Evolutionary conservation across 2,888 invertebrate species (phyloP), one percentile per base, ranked within the genome.

Genomic region (Volucella zonaria): DNA sequence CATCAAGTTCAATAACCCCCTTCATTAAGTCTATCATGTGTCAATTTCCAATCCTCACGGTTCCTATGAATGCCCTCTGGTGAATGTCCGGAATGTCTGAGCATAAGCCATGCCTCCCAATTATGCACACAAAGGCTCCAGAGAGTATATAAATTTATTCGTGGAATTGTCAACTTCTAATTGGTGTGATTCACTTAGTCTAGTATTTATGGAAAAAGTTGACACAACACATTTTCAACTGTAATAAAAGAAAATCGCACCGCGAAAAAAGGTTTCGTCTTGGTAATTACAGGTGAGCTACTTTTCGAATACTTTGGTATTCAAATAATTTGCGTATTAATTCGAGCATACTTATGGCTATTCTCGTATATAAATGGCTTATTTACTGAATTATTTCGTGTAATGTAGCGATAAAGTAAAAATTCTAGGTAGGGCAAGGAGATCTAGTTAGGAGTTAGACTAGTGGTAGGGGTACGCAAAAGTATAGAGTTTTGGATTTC

Each of bases 1-100:
- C 38, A 67, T 75, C 52, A 82, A 82, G 82, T 82, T 82, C 82
- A 82, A 58, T 59, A 79, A 82, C 82, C 82, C 78, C 40, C 10
- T 23, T 51, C 38, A 61, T 14, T 38, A 6, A 52, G 23, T 47
- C 40, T 71, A 45, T 18, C 56, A 49, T 77, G 67, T 61, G 67
- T 82, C 82, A 78, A 51, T 82, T 56, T 51, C 51, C 54, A 23
- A 54, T 67, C 23, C 73, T 62, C 82, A 78, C 78, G 78, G 67
- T 14, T 73, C 14, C 9, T 31, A 6, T 31, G 31, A 31, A 31
- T 31, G 31, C 18, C n/a, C n/a, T 51, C 15, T 14, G 14, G 14
- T 14, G 49, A 8, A 8, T 49, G 14, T n/a, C 49, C 23, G 10
- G 38, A 51, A 18, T 40, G 38, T 62, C n/a, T 14, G 38, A 54